Base-by-base conservation (phyloP, 2,113 vertebrate genomes). In the Micromys minutus region DNA sequence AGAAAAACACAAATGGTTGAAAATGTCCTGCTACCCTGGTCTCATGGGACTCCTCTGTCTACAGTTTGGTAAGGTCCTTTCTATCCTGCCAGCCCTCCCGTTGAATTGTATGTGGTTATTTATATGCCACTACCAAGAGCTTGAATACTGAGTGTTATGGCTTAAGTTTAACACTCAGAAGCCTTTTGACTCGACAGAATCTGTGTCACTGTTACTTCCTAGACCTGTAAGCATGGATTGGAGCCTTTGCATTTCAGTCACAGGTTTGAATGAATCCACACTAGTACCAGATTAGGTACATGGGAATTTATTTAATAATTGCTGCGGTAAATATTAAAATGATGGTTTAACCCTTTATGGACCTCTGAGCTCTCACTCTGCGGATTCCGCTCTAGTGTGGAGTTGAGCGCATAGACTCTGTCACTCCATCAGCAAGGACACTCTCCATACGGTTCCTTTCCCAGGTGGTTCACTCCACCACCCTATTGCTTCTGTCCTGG, bases 171-270 rank as follows among this genome's bases (percentile, higher is more conserved):
- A 77, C 85, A 77, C 31, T 86, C 59, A 6, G 8, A 24, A 84
- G 69, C 77, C 1, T 84, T 88, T 88, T 69, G 90, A 93, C 2
- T 59, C 26, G 80, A 2, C 42, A 79, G 21, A 81, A n/a, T 65
- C 65, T 91, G 63, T 22, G 55, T 69, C 59, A 91, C 29, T 75
- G 67, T 9, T 50, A 91, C 61, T 63, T 94, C 36, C 29, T 74
- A 17, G 85, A 10, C 86, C 42, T 95, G 87, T 90, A 71, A 90
- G 63, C 77, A 93, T 17, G 5, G 69, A 80, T 39, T 80, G 10
- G n/a, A 77, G 22, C 10, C 50, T 93, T 94, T 91, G 63, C 55
- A 93, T 80, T n/a, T 91, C 81, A 85, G 16, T 4, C 65, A 90
- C 31, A 65, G 52, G 29, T 34, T 90, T 95, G 6, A 84, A 92